These are phyloP conservation scores for Oligia strigilis DNA, from an alignment of 2,888 invertebrate species.

Conservation along the genomic window DNA sequence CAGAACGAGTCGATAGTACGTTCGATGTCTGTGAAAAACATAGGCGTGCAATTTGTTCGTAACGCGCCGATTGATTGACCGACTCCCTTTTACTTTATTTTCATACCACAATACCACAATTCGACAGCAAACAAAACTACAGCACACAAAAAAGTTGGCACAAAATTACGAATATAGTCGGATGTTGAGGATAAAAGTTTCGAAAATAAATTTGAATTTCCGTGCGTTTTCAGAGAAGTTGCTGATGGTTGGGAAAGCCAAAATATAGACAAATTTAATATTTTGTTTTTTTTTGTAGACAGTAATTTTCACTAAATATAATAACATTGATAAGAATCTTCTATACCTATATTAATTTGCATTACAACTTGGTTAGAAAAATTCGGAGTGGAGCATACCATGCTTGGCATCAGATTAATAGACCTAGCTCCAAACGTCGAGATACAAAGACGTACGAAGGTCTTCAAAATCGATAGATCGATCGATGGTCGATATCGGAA, in stretches of 20 bases:
- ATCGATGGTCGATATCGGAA: no score
- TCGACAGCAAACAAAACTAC: slow-evolving; percentile 47
- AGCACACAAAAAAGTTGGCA: slow-evolving; percentile 39
- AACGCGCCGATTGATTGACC: slow-evolving; percentile 59
- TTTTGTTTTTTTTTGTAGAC: not conserved
- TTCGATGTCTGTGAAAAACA: slow-evolving; percentile 37
- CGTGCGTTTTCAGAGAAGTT: slow-evolving; percentile 37
- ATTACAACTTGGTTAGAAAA: not conserved
- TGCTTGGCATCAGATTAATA: not conserved
- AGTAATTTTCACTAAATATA: not conserved
- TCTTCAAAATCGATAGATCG: no score
- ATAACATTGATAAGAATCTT: not conserved
- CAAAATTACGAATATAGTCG: slow-evolving; percentile 48
- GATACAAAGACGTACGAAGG: no score
- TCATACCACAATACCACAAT: slow-evolving; percentile 46
- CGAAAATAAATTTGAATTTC: slow-evolving; percentile 42
- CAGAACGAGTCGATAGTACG: slow-evolving; percentile 24
- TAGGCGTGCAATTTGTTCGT: slow-evolving; percentile 52
- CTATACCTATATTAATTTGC: not conserved
- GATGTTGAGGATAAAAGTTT: slow-evolving; percentile 39
- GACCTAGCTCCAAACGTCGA: no score
- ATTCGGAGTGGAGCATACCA: not conserved
- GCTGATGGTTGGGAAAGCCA: not conserved
- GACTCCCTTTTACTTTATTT: slow-evolving; percentile 54
- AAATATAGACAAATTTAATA: slow-evolving; percentile 9